Evolutionary conservation across 2,113 vertebrate species (phyloP).

Genomic region (Embiotoca jacksoni): DNA sequence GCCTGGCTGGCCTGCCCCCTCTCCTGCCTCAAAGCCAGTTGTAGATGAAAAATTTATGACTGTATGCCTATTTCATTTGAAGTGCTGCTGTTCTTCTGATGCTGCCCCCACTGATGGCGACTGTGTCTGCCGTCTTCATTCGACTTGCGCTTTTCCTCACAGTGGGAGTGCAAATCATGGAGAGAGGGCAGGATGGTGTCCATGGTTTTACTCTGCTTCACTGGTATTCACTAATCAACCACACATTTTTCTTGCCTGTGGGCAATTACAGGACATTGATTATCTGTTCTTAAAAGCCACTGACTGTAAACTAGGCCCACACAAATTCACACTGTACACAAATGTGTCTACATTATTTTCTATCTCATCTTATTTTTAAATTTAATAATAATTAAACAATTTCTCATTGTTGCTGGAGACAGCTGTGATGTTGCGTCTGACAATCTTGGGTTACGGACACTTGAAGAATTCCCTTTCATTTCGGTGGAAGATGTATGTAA

Average conservation of each 20-base stretch:
- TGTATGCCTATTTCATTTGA: constrained; percentile 83
- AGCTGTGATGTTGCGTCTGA: not conserved
- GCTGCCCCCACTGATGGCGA: constrained; percentile 79
- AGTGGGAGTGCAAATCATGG: constrained; percentile 67
- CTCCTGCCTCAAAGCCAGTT: constrained; percentile 81
- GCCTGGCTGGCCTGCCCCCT: constrained; percentile 66
- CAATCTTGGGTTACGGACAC: not conserved
- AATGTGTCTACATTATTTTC: constrained; percentile 19
- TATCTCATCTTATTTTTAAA: not conserved
- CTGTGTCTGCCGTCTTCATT: constrained; percentile 70
- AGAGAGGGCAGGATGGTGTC: constrained; percentile 41
- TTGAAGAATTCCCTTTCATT: not conserved
- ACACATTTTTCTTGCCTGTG: constrained; percentile 44
- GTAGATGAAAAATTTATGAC: constrained; percentile 88
- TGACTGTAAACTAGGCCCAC: constrained; percentile 15
- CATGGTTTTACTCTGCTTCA: constrained; percentile 46
- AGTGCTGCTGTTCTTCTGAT: constrained; percentile 81
- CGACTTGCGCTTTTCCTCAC: constrained; percentile 62
- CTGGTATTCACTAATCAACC: constrained; percentile 62
- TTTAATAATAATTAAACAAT: not conserved
- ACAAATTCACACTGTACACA: not conserved
- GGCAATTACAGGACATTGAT: constrained; percentile 64
- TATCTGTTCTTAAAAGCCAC: constrained; percentile 49
- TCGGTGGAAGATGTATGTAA: not conserved
- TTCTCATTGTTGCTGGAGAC: not conserved